Evolutionary conservation across 1,140 invertebrate species (phyloP).

Genomic region (Glomeris maerens): DNA sequence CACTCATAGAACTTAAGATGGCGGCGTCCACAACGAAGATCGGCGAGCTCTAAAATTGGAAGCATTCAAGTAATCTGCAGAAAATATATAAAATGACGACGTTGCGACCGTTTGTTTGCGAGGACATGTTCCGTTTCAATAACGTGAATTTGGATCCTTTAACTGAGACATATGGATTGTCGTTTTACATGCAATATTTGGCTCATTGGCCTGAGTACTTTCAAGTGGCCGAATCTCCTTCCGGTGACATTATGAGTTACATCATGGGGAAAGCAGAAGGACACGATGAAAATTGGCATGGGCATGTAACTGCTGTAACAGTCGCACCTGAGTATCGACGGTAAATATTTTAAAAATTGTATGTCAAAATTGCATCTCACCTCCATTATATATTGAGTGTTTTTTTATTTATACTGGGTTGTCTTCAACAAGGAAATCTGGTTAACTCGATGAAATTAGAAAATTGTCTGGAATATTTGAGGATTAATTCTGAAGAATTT

Average conservation of each 20-base stretch:
- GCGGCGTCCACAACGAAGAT: background rate
- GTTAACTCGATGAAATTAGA: no score
- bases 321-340: constrained; percentile 88
- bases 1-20: background rate
- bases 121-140: constrained; percentile 91
- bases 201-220: constrained; percentile 99
- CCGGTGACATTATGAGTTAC: constrained; percentile 94
- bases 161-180: constrained; percentile 93
- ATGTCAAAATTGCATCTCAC: no score
- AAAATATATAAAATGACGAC: constrained; percentile 61
- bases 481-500: no score
- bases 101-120: constrained; percentile 77
- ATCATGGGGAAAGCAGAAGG: constrained; percentile 99
- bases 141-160: constrained; percentile 92
- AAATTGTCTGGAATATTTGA: no score
- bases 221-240: constrained; percentile 85
- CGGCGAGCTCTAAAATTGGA: background rate
- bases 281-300: constrained; percentile 89
- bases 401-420: no score
- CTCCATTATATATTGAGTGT: no score
- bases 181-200: constrained; percentile 95
- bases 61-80: background rate
- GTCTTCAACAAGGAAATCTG: no score
- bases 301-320: constrained; percentile 93
- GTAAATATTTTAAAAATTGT: background rate